These are phyloP conservation scores for Pasiphila rectangulata DNA, from an alignment of 2,888 invertebrate species.

Conservation along the genomic window DNA sequence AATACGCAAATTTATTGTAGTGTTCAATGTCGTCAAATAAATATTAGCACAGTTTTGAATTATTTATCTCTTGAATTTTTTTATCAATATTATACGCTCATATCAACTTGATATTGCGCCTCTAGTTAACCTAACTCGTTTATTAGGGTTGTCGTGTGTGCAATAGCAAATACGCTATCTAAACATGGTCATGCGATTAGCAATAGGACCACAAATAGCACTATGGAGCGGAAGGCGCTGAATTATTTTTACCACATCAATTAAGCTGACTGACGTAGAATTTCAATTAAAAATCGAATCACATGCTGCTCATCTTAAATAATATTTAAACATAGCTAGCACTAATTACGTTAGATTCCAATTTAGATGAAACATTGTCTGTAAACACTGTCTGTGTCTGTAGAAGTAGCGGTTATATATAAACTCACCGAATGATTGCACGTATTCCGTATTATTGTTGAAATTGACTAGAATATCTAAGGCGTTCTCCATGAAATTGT, in stretches of 20 bases:
- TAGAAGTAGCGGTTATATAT: too few relatives aligned
- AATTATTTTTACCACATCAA: conserved; percentile 26
- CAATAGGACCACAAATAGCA: too few relatives aligned
- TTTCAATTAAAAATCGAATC: conserved; percentile 29
- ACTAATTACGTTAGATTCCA: too few relatives aligned
- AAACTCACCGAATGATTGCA: conserved; percentile 55
- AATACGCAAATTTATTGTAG: too few relatives aligned
- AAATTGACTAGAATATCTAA: conserved; percentile 64
- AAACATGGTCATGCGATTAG: conserved; percentile 24
- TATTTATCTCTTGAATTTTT: too few relatives aligned
- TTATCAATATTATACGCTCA: too few relatives aligned
- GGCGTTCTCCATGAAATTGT: conserved; percentile 58
- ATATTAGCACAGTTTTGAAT: background rate
- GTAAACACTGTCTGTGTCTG: too few relatives aligned
- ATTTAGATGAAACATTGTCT: too few relatives aligned
- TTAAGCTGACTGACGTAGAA: conserved; percentile 21
- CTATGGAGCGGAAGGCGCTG: conserved; percentile 10
- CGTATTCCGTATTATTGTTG: conserved; percentile 53
- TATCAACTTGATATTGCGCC: too few relatives aligned
- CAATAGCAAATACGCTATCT: conserved; percentile 9
- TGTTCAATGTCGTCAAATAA: too few relatives aligned
- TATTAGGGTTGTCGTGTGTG: too few relatives aligned
- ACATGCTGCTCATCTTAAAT: conserved; percentile 8
- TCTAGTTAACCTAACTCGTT: too few relatives aligned
- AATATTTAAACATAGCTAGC: conserved; percentile 11